A percentile compares a stretch with the other conserved stretches of the same genome.
Evolutionary conservation across 2,888 invertebrate species (phyloP).

Genomic region (Brachyptera risi): DNA sequence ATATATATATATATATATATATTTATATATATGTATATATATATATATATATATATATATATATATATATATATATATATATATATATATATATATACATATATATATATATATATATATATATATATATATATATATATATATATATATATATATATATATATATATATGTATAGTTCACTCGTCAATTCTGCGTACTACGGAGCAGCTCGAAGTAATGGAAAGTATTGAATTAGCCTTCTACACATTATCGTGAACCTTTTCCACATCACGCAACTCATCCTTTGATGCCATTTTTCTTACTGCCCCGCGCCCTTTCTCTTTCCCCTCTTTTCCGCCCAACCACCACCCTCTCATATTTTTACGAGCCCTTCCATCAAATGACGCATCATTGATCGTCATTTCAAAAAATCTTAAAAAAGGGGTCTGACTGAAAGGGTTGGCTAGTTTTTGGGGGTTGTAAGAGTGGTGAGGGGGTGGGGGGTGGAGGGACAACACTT

Average conservation of each 20-base stretch:
- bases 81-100: no score
- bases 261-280: slow-evolving; percentile 15
- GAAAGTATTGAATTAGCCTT: slow-evolving; percentile 1
- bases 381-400: slow-evolving; percentile 32
- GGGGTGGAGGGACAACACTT: slow-evolving; percentile 20
- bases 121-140: no score
- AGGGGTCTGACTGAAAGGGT: slow-evolving; percentile 19
- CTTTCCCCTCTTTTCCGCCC: not conserved
- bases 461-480: slow-evolving; percentile 1
- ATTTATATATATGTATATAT: no score
- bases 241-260: slow-evolving; percentile 2
- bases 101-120: no score
- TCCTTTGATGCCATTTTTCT: slow-evolving; percentile 17
- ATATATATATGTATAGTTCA: no score
- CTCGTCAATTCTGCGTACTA: no score
- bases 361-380: slow-evolving; percentile 28
- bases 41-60: no score
- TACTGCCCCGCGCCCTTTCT: no score
- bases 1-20: no score
- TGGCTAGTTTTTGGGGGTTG: not conserved
- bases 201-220: no score
- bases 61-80: no score
- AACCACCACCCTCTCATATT: slow-evolving; percentile 23
- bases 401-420: slow-evolving; percentile 22
- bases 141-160: no score